These are phyloP conservation scores for Sebastolobus altivelis DNA, from an alignment of 2,797 vertebrate species.

Conservation along the genomic window DNA sequence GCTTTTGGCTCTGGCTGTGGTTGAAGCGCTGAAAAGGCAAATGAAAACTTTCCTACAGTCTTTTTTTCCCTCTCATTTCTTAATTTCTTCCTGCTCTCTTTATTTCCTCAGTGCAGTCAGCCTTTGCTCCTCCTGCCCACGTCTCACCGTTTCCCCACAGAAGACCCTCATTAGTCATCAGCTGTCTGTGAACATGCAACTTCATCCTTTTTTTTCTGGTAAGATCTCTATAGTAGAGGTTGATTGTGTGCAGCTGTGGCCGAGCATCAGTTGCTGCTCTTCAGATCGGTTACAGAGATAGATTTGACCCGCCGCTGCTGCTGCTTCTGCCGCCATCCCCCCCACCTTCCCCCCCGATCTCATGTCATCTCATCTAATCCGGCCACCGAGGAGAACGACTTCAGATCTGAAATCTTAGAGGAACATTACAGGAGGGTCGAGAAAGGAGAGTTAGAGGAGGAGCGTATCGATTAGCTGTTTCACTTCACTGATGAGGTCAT, in stretches of 20 bases:
- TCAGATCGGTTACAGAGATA: slow-evolving; percentile 49
- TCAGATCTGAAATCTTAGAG: slow-evolving; percentile 39
- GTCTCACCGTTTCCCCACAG: slow-evolving; percentile 21
- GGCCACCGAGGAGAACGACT: slow-evolving; percentile 31
- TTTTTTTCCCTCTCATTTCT: slow-evolving; percentile 28
- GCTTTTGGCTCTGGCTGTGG: slow-evolving; percentile 25
- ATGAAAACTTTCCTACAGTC: slow-evolving; percentile 30
- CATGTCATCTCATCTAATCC: slow-evolving; percentile 65
- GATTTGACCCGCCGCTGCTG: slow-evolving; percentile 1
- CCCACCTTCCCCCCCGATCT: slow-evolving; percentile 1
- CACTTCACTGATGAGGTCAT: slow-evolving; percentile 34
- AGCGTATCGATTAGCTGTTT: slow-evolving; percentile 44
- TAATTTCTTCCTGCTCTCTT: slow-evolving; percentile 18
- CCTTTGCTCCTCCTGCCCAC: slow-evolving; percentile 23
- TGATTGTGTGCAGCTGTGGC: slow-evolving; percentile 36
- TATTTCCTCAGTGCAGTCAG: slow-evolving; percentile 29
- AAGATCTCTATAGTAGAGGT: slow-evolving; percentile 12
- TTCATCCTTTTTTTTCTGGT: slow-evolving; percentile 33
- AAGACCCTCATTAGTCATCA: slow-evolving; percentile 49
- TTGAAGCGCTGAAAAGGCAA: slow-evolving; percentile 36
- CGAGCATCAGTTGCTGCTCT: slow-evolving; percentile 40
- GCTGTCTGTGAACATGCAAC: slow-evolving; percentile 32
- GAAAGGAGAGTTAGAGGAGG: slow-evolving; percentile 8
- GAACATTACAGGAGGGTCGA: slow-evolving; percentile 9
- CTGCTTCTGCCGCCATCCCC: background rate